phyloP scores from a whole-genome alignment of 92 coral and sea anemone genomes.

The Plumapathes pennacea region DNA sequence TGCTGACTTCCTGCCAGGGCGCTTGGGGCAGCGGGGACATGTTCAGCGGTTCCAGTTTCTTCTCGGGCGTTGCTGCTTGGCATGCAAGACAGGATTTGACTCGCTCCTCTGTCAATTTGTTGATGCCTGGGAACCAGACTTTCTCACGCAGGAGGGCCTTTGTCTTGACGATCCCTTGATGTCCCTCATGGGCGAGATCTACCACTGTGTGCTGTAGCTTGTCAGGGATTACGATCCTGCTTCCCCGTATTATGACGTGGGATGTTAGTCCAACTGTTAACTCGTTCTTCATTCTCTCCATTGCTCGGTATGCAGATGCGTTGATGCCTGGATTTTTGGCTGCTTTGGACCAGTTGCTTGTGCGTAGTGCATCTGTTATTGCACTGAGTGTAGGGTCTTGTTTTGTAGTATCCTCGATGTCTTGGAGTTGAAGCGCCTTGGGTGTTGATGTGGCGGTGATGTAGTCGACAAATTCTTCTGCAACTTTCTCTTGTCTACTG shows the following conservation, averaged over 20 bases:
- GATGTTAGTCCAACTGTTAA: conserved; percentile 16
- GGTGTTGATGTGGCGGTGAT: conserved; percentile 6
- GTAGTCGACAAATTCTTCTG: conserved; percentile 30
- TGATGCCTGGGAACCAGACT: conserved; percentile 67
- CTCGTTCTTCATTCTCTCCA: conserved; percentile 46
- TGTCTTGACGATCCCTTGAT: conserved; percentile 58
- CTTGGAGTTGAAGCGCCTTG: conserved; percentile 29
- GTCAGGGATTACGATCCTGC: conserved; percentile 36
- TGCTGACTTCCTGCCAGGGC: conserved; percentile 52
- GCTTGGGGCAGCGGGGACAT: conserved; percentile 57
- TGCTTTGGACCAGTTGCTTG: conserved; percentile 39
- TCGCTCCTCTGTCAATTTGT: conserved; percentile 34
- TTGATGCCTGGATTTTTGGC: conserved; percentile 6
- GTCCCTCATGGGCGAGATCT: conserved; percentile 46
- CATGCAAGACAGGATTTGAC: conserved; percentile 45
- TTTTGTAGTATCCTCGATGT: conserved; percentile 29
- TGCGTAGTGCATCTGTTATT: conserved; percentile 39
- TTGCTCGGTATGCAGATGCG: conserved; percentile 6
- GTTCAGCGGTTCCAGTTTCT: conserved; percentile 52
- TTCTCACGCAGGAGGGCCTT: conserved; percentile 44
- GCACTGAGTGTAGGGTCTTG: conserved; percentile 35
- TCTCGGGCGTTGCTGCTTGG: conserved; percentile 24
- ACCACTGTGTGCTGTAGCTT: conserved; percentile 42
- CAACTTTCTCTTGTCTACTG: conserved; percentile 5
- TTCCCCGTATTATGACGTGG: conserved; percentile 45